Percentiles rank a stretch among this genome's conserved stretches.
Evolutionary conservation across 2,797 vertebrate species (phyloP).

Genomic region (Danionella dracula): DNA sequence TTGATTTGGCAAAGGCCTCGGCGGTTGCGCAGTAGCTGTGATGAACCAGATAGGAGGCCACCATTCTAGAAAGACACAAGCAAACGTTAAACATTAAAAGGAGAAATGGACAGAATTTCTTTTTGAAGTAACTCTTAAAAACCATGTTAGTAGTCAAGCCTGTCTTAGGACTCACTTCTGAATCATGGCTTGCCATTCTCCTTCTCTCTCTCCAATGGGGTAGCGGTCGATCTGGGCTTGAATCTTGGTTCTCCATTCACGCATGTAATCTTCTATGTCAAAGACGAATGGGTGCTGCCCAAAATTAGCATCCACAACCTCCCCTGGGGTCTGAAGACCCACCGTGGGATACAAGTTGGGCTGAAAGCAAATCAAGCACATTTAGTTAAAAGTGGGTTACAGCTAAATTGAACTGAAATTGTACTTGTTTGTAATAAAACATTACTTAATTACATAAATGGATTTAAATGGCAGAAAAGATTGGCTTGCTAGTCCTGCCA

Average conservation of each 20-base stretch:
- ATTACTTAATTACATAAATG: too few relatives aligned
- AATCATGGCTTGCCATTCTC: conserved; percentile 97
- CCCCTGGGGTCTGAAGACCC: conserved; percentile 95
- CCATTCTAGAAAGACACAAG: conserved; percentile 76
- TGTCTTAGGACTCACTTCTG: conserved; percentile 88
- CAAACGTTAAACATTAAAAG: background rate
- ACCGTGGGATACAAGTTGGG: conserved; percentile 95
- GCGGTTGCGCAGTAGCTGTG: conserved; percentile 96
- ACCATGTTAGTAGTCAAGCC: background rate
- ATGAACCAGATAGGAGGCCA: conserved; percentile 94
- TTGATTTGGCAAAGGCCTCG: conserved; percentile 92
- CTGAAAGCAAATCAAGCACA: conserved; percentile 55
- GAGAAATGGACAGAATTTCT: background rate
- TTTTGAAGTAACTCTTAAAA: background rate
- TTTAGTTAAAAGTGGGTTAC: background rate
- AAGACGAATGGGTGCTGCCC: conserved; percentile 96
- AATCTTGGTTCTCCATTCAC: conserved; percentile 94
- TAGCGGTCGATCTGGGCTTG: conserved; percentile 90
- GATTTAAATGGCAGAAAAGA: too few relatives aligned
- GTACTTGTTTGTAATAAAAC: too few relatives aligned
- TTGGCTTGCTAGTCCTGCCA: too few relatives aligned
- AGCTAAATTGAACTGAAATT: background rate
- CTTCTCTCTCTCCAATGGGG: conserved; percentile 89
- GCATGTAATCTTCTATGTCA: conserved; percentile 98
- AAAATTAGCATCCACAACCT: conserved; percentile 95